These are phyloP conservation scores for Colletes latitarsis DNA, from an alignment of 1,140 invertebrate genomes.

Conservation along the genomic window DNA sequence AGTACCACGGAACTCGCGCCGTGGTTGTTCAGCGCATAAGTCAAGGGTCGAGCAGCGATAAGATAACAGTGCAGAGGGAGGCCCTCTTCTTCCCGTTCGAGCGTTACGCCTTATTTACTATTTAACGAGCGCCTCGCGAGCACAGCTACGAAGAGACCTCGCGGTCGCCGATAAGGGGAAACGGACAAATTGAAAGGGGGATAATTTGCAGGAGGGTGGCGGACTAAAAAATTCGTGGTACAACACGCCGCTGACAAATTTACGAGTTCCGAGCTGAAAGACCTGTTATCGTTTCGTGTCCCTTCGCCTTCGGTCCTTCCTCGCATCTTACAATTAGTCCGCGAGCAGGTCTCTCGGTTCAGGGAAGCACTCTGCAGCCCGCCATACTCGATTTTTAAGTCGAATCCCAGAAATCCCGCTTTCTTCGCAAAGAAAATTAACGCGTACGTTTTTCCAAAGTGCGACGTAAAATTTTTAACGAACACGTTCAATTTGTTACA, in stretches of 20 bases:
- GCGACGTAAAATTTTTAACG: too few relatives aligned
- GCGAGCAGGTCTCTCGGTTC: conserved; percentile 11
- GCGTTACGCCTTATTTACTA: conserved; percentile 56
- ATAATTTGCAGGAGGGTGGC: conserved; percentile 51
- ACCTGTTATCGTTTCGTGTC: conserved; percentile 55
- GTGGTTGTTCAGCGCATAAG: conserved; percentile 14
- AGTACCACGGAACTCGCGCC: neutral
- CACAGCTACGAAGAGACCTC: conserved; percentile 2
- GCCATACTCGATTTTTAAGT: too few relatives aligned
- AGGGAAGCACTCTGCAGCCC: neutral
- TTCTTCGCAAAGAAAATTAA: too few relatives aligned
- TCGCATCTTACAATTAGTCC: conserved; percentile 65
- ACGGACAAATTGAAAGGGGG: conserved; percentile 63
- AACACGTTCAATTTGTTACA: too few relatives aligned
- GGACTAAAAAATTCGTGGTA: conserved; percentile 41
- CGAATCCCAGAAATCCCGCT: too few relatives aligned
- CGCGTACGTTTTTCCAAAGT: too few relatives aligned
- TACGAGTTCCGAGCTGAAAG: conserved; percentile 57
- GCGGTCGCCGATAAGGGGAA: conserved; percentile 39
- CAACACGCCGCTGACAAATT: conserved; percentile 59
- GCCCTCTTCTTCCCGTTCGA: conserved; percentile 48
- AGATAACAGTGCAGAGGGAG: conserved; percentile 45
- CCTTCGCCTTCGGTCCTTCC: conserved; percentile 20
- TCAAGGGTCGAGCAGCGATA: conserved; percentile 56
- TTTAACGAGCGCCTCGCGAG: conserved; percentile 54